These are phyloP conservation scores for Trichosurus vulpecula DNA, from an alignment of 2,797 vertebrate genomes.

Conservation along the genomic window DNA sequence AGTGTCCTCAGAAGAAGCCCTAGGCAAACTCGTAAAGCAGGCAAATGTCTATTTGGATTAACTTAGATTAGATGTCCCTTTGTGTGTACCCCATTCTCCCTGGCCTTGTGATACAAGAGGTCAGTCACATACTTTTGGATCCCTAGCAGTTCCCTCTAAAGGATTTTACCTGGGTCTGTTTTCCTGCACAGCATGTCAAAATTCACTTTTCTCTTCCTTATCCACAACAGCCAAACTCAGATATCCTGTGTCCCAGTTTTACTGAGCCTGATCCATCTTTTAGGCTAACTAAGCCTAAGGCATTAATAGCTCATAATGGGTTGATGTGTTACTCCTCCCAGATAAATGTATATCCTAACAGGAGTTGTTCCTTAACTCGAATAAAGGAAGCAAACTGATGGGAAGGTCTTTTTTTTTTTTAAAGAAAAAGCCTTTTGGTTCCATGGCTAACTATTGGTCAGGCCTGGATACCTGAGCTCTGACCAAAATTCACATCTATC, in stretches of 20 bases:
- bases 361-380: neutral
- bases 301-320: neutral
- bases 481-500: neutral
- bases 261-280: neutral
- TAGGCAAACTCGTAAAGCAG: neutral
- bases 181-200: neutral
- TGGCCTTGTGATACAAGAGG: neutral
- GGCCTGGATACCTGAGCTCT: neutral
- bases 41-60: neutral
- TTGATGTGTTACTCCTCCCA: neutral
- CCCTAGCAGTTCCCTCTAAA: neutral
- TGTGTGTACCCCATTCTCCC: neutral
- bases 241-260: neutral
- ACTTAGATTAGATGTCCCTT: neutral
- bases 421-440: neutral
- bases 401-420: neutral
- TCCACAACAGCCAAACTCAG: neutral
- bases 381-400: neutral
- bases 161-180: neutral
- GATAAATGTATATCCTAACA: neutral
- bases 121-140: neutral
- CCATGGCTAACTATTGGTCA: neutral
- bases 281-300: neutral
- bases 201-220: neutral
- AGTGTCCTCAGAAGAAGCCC: neutral